These are phyloP conservation scores for Anthopleura xanthogrammica DNA, from an alignment of 92 coral and sea anemone species.

Conservation along the genomic window DNA sequence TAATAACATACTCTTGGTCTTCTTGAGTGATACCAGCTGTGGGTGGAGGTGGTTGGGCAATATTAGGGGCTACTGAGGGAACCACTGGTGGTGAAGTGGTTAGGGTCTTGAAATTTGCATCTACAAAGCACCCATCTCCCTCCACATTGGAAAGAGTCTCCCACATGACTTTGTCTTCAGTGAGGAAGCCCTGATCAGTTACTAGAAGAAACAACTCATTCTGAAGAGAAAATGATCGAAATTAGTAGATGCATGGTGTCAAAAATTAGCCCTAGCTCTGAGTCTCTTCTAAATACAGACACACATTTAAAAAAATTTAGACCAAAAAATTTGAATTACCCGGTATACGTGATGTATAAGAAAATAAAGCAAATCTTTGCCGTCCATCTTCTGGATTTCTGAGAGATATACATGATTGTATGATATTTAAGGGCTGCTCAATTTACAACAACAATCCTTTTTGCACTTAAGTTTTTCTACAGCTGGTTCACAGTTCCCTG, in stretches of 20 bases:
- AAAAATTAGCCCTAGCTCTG: too few species aligned
- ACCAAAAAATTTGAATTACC: too few species aligned
- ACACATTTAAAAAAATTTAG: too few species aligned
- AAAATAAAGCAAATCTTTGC: too few species aligned
- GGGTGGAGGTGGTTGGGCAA: constrained; percentile 23
- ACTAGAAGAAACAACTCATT: constrained; percentile 88
- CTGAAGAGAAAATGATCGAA: constrained; percentile 32
- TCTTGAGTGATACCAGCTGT: constrained; percentile 76
- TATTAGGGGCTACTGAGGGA: constrained; percentile 13
- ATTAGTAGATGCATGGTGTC: neutral
- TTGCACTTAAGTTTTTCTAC: too few species aligned
- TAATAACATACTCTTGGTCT: constrained; percentile 94
- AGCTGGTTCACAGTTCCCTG: too few species aligned
- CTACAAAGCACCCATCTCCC: constrained; percentile 89
- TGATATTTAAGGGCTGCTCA: too few species aligned
- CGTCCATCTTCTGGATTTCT: too few species aligned
- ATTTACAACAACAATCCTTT: too few species aligned
- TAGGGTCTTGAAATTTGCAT: constrained; percentile 70
- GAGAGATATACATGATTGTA: too few species aligned
- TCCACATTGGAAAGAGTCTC: constrained; percentile 92
- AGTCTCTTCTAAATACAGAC: too few species aligned
- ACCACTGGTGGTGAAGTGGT: constrained; percentile 47
- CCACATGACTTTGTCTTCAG: constrained; percentile 95
- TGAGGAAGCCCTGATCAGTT: constrained; percentile 96
- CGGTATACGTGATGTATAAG: too few species aligned